Evolutionary conservation across 2,797 vertebrate species (phyloP), one percentile per base, ranked within the genome.

Genomic region (Anabas testudineus): DNA sequence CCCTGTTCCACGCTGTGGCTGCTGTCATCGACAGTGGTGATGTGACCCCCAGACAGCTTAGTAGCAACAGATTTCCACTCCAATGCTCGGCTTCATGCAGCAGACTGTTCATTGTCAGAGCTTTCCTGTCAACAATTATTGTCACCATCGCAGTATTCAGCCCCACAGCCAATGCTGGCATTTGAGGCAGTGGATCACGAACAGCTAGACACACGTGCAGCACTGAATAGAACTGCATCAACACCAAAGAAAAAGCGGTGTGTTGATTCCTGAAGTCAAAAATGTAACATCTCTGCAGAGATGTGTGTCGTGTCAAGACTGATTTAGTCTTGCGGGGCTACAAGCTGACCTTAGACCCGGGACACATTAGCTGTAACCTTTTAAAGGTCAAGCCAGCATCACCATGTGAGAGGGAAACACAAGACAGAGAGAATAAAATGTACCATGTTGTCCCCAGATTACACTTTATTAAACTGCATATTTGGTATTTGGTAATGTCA

Each of bases 71-170:
- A 75, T 87, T 88, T 88, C 76, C 78, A 67, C 77, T 63, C 39
- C 3, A 19, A 45, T 39, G 66, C 81, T 72, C 51, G 43, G 69
- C 74, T 63, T 71, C 39, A 32, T 61, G 72, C 71, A 75, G 76
- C 85, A 83, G 75, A 65, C 81, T 87, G 71, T 84, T 91, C 54
- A 65, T 80, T 85, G 87, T 90, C 85, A 71, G 68, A 84, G 82
- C 60, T 22, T 73, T 55, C 65, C 76, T 80, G 85, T 88, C 88
- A 86, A 85, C 86, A 87, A 81, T 76, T 79, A 84, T 82, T 78
- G 82, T 82, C 47, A 30, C 77, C 56, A 37, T 87, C 81, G 80
- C 75, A 86, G 67, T 42, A 65, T 80, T 81, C 74, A 82, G 58
- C 74, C 74, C 74, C 71, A 60, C 74, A 72, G 74, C 65, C 61